Base-by-base conservation (phyloP, 2,113 vertebrate genomes). In the Chroicocephalus ridibundus region DNA sequence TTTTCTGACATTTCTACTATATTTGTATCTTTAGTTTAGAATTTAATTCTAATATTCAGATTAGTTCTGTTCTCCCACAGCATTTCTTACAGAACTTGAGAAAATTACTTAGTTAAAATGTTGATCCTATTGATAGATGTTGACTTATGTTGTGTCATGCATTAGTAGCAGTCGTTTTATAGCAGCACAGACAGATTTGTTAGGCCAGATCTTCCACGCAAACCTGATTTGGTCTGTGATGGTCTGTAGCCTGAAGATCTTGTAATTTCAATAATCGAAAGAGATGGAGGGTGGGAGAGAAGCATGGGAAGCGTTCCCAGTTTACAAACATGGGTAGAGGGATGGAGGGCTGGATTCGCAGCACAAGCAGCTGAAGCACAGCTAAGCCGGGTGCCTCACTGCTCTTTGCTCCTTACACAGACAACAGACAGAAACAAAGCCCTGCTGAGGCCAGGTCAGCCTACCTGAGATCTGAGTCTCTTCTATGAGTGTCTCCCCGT, bases 191-290 rank as follows among this genome's bases (percentile, higher is more conserved):
- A 65, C 34, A 66, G 15, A 66, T 65, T 55, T 55, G 14, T 60
- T 62, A 81, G 61, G 57, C 18, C 5, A 10, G 15, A 51, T 62
- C 51, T 20, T 86, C 26, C 55, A 29, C 0, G 0, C 34, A 66
- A 32, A 42, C 22, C 71, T 55, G 36, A 38, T 65, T 69, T 51
- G 34, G 29, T 20, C 46, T 62, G 36, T 19, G 40, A n/a, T 34
- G 38, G 25, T 44, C 72, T 65, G 54, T 26, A 79, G 40, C 44
- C 72, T 61, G 42, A 52, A 86, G 49, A 62, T 34, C 51, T 75
- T 44, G 9, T 42, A 27, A 62, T 76, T 66, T 34, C 89, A 81
- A 82, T 36, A 42, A 60, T 40, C 3, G 25, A 58, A 62, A 66
- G 34, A 82, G 54, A 47, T 16, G 42, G 44, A 70, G 21, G 7